A percentile compares a stretch with the other conserved stretches of the same genome.
Conservation (phyloP, 2,888 invertebrate species). For the Orthosia gothica region DNA sequence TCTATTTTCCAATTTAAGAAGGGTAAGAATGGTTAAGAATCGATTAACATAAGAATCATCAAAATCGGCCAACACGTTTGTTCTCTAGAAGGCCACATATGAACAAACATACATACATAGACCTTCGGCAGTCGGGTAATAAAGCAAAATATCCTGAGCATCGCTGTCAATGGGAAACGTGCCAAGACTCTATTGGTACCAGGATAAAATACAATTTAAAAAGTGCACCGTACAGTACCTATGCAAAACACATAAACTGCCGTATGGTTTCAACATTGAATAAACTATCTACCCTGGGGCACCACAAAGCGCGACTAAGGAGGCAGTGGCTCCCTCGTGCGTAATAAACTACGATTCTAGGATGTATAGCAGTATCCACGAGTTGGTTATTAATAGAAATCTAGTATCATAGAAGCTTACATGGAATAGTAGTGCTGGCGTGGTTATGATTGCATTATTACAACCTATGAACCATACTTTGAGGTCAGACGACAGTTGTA, state of each 20-base stretch:
- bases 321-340: constrained; percentile 31
- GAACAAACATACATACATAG: too few relatives aligned
- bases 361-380: constrained; percentile 9
- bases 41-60: too few relatives aligned
- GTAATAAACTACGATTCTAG: constrained; percentile 47
- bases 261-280: constrained; percentile 40
- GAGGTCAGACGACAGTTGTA: too few relatives aligned
- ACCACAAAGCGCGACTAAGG: constrained; percentile 38
- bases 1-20: too few relatives aligned
- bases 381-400: constrained; percentile 57
- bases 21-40: too few relatives aligned
- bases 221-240: neutral
- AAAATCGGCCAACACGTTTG: too few relatives aligned
- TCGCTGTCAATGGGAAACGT: too few relatives aligned
- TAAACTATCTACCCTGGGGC: constrained; percentile 39
- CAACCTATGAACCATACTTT: neutral
- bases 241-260: constrained; percentile 24
- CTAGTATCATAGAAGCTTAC: constrained; percentile 9
- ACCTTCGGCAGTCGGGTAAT: too few relatives aligned
- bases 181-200: neutral
- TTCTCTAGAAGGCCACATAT: too few relatives aligned
- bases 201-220: constrained; percentile 1
- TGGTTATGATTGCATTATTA: neutral
- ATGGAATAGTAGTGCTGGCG: neutral
- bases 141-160: too few relatives aligned